Evolutionary conservation across 2,113 vertebrate genomes (phyloP).

Genomic region (Channa maculata): DNA sequence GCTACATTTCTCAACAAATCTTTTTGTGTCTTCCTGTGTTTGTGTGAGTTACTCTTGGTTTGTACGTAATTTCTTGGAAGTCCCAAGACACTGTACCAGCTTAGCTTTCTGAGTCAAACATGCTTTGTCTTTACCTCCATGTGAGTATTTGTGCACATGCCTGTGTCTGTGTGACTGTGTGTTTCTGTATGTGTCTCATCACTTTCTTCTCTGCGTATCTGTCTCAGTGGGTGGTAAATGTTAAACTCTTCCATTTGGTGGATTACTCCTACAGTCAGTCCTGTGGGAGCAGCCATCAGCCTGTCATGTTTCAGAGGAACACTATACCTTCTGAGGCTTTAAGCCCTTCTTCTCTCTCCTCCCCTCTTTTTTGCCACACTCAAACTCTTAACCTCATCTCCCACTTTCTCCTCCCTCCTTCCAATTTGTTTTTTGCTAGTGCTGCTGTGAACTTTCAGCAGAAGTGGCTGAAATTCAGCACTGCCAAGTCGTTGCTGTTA

Average conservation of each 20-base stretch:
- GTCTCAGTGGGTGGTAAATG: conserved; percentile 73
- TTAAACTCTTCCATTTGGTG: conserved; percentile 73
- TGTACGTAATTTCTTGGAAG: background rate
- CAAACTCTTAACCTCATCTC: conserved; percentile 63
- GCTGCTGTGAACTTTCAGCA: conserved; percentile 68
- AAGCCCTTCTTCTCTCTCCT: conserved; percentile 66
- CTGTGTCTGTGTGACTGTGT: background rate
- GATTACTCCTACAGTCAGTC: conserved; percentile 70
- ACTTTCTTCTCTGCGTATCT: conserved; percentile 26
- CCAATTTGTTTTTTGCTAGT: conserved; percentile 30
- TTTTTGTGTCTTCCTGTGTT: no score
- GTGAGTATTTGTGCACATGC: conserved; percentile 13
- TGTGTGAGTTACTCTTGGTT: no score
- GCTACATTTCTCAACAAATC: no score
- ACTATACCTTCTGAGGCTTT: conserved; percentile 73
- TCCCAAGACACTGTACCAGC: background rate
- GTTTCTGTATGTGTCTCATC: conserved; percentile 1
- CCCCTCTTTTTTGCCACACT: conserved; percentile 60
- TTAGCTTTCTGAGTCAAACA: background rate
- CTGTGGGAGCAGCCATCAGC: conserved; percentile 71
- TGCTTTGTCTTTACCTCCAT: background rate
- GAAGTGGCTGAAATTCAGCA: conserved; percentile 59
- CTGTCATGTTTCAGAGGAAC: conserved; percentile 66
- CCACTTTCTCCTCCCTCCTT: background rate
- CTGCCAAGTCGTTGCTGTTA: conserved; percentile 1